Conservation (phyloP, 2,113 vertebrate species). For the Lethenteron reissneri region DNA sequence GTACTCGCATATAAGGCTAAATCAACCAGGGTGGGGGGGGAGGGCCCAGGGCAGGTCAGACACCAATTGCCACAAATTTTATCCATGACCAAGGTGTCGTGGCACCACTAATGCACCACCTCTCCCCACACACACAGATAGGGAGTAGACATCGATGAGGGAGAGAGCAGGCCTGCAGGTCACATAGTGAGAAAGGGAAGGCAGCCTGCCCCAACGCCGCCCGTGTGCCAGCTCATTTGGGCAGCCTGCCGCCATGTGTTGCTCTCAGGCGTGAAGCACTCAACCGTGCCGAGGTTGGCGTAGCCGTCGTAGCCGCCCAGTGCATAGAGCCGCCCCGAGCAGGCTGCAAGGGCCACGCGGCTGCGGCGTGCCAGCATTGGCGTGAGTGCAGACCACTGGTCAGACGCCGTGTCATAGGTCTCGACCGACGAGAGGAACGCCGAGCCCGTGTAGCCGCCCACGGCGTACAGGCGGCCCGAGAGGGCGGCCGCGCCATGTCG, state of each 20-base stretch:
- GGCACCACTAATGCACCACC: too few relatives aligned
- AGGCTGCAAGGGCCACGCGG: neutral
- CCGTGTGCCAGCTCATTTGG: neutral
- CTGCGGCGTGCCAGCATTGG: neutral
- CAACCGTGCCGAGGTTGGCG: constrained; percentile 3
- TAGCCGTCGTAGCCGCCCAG: constrained; percentile 1
- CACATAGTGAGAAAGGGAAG: constrained; percentile 1
- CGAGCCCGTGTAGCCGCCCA: constrained; percentile 2
- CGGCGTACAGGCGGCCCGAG: neutral
- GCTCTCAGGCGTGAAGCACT: neutral
- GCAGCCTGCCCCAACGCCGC: constrained; percentile 2
- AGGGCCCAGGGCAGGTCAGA: too few relatives aligned
- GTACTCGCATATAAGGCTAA: too few relatives aligned
- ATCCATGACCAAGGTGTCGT: too few relatives aligned
- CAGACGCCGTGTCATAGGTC: neutral
- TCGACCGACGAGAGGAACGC: neutral
- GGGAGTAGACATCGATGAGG: too few relatives aligned
- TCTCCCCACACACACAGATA: too few relatives aligned
- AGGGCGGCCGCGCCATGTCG: neutral
- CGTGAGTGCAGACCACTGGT: neutral
- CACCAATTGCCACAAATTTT: too few relatives aligned
- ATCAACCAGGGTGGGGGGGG: too few relatives aligned
- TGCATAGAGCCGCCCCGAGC: neutral
- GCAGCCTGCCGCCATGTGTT: neutral
- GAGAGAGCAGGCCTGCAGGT: neutral